These are phyloP conservation scores for Blomia tropicalis DNA, from an alignment of 2,888 invertebrate species.

Conservation along the genomic window DNA sequence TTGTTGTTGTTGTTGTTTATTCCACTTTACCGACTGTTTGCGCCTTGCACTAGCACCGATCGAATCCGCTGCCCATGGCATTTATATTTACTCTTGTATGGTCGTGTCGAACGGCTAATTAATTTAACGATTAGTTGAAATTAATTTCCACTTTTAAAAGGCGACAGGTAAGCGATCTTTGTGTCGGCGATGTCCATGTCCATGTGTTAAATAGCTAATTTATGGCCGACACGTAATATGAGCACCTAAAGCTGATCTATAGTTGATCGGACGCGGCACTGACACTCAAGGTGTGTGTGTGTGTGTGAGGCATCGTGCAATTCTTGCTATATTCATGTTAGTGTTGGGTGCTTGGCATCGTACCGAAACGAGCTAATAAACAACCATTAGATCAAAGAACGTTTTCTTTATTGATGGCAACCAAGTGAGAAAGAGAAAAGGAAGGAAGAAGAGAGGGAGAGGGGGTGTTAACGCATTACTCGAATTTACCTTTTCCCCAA, in stretches of 20 bases:
- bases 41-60: too few species aligned
- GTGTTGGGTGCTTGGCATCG: background rate
- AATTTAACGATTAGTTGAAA: constrained; percentile 13
- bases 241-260: constrained; percentile 6
- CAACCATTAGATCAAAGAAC: background rate
- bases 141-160: constrained; percentile 9
- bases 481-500: too few species aligned
- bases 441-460: too few species aligned
- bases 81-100: background rate
- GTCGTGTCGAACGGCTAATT: constrained; percentile 5
- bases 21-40: background rate
- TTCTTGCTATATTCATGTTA: background rate
- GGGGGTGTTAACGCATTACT: too few species aligned
- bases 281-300: background rate
- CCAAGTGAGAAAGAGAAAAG: too few species aligned
- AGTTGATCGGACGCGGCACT: too few species aligned
- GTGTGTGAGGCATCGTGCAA: background rate
- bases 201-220: constrained; percentile 13
- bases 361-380: background rate
- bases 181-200: too few species aligned
- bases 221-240: constrained; percentile 10
- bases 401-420: too few species aligned
- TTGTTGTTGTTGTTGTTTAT: too few species aligned
- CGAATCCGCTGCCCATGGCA: too few species aligned
- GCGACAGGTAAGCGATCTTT: too few species aligned